Conservation (phyloP, 2,113 vertebrate species). For the Archocentrus centrarchus region DNA sequence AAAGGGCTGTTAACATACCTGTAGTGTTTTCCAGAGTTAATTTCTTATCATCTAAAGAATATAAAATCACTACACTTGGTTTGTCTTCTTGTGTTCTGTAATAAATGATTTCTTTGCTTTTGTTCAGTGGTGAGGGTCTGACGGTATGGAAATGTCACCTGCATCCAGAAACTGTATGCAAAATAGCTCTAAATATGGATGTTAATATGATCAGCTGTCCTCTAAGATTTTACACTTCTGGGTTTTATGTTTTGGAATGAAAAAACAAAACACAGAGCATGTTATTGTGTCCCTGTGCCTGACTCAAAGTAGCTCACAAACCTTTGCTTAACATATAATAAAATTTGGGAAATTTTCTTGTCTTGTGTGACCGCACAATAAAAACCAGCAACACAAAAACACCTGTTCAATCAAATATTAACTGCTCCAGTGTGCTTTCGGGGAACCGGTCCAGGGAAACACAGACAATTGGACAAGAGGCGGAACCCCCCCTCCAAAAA, state of each 20-base stretch:
- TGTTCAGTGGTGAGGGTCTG: neutral
- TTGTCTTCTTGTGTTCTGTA: neutral
- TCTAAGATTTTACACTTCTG: neutral
- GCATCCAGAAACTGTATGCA: neutral
- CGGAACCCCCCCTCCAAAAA: neutral
- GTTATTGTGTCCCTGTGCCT: accelerated
- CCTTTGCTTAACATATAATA: neutral
- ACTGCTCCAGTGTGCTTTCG: accelerated
- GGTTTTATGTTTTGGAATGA: accelerated
- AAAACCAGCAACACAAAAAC: neutral
- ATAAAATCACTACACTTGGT: accelerated
- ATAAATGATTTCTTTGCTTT: neutral
- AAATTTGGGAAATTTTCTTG: neutral
- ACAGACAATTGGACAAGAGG: neutral
- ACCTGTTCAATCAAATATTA: neutral
- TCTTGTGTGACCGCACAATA: neutral
- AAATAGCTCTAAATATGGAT: neutral
- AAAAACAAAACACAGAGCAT: neutral
- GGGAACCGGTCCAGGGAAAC: accelerated
- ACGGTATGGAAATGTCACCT: accelerated
- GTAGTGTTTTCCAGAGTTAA: neutral
- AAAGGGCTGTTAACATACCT: accelerated
- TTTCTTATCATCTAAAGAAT: neutral
- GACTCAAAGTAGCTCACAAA: neutral
- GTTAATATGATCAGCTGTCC: neutral